A percentile compares a stretch with the other conserved stretches of the same genome.
Conservation (phyloP, 2,888 invertebrate genomes). For the Megalurothrips usitatus region DNA sequence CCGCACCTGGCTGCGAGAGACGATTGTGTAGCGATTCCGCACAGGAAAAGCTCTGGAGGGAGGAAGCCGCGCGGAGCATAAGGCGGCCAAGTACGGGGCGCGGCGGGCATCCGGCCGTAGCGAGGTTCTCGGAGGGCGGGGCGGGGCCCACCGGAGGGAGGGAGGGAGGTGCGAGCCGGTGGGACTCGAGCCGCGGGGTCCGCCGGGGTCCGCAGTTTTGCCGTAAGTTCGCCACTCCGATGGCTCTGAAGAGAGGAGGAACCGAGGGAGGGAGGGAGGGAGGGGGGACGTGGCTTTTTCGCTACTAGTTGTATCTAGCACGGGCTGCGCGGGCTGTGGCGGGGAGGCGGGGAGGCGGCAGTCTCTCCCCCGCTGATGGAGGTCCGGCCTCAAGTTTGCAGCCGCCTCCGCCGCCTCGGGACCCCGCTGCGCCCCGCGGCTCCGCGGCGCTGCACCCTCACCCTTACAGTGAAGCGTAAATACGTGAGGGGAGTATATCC, state of each 20-base stretch:
- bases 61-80: background rate
- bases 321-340: background rate
- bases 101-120: background rate
- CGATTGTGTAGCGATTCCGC: background rate
- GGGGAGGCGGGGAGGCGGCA: background rate
- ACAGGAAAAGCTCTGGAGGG: background rate
- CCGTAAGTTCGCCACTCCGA: conserved; percentile 6
- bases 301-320: background rate
- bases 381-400: background rate
- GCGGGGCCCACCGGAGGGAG: too few relatives aligned
- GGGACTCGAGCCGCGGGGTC: background rate
- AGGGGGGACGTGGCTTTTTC: background rate
- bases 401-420: too few relatives aligned
- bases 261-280: background rate
- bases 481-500: too few relatives aligned
- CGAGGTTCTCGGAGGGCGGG: too few relatives aligned
- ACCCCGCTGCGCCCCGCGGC: too few relatives aligned
- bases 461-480: too few relatives aligned
- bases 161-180: background rate
- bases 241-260: background rate
- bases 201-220: background rate
- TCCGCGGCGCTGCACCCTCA: too few relatives aligned
- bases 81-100: background rate
- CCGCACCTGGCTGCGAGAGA: background rate
- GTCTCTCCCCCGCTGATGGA: background rate